These are phyloP conservation scores for Eristalis tenax DNA, from an alignment of 2,888 invertebrate genomes.

Conservation along the genomic window DNA sequence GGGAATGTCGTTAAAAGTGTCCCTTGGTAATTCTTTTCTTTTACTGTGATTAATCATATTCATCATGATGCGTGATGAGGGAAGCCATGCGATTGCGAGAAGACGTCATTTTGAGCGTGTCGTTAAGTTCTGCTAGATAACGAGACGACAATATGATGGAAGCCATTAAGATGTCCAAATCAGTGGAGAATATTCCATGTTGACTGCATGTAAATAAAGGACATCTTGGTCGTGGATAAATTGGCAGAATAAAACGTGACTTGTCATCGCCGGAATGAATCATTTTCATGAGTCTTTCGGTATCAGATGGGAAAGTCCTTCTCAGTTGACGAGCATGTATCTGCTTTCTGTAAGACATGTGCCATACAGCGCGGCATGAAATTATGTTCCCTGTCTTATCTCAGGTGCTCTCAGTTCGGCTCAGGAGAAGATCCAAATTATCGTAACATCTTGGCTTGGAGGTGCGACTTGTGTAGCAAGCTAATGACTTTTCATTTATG, in stretches of 20 bases:
- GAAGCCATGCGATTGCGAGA: not conserved
- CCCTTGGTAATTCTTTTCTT: conserved; percentile 21
- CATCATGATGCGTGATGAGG: conserved; percentile 1
- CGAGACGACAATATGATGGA: conserved; percentile 20
- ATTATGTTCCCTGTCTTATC: not conserved
- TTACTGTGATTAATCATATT: conserved; percentile 41
- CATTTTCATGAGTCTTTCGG: not conserved
- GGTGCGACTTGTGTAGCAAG: too few relatives aligned
- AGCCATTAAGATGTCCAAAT: not conserved
- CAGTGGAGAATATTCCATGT: not conserved
- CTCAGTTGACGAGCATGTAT: not conserved
- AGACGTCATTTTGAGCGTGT: conserved; percentile 2
- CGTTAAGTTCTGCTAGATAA: conserved; percentile 24
- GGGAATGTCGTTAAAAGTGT: conserved; percentile 10
- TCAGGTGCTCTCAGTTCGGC: not conserved
- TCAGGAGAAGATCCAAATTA: not conserved
- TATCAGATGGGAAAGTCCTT: not conserved
- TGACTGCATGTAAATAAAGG: not conserved
- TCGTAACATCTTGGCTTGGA: not conserved
- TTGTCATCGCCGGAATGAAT: not conserved
- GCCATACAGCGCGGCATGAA: too few relatives aligned
- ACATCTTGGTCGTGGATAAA: not conserved
- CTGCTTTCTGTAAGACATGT: too few relatives aligned
- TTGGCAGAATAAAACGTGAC: not conserved
- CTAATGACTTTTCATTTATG: too few relatives aligned